phyloP scores from a whole-genome alignment of 2,888 invertebrate genomes.

The Macrosiphum euphorbiae region DNA sequence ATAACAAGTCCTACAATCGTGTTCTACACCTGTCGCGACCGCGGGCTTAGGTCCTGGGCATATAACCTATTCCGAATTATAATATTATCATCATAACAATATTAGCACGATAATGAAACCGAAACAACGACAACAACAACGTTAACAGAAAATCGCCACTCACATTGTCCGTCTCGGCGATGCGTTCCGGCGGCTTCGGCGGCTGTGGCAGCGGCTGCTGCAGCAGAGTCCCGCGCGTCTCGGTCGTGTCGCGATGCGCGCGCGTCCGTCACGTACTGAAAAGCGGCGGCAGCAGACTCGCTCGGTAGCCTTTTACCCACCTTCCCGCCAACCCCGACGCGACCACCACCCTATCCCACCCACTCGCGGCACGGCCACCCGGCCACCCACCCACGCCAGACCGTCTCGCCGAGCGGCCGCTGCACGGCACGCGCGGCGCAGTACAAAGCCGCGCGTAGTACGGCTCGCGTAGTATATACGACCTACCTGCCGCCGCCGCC shows the following conservation, averaged over 20 bases:
- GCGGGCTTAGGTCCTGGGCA: neutral
- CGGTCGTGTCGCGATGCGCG: conserved; percentile 58
- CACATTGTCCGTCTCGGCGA: conserved; percentile 50
- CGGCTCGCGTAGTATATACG: conserved; percentile 12
- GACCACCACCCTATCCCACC: neutral
- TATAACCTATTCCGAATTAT: too few relatives aligned
- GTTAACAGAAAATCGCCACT: conserved; percentile 36
- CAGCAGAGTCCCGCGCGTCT: conserved; percentile 38
- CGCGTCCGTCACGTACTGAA: conserved; percentile 64
- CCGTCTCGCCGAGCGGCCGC: neutral
- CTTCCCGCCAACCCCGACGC: neutral
- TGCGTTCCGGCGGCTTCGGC: conserved; percentile 31
- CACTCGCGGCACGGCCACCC: neutral
- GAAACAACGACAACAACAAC: neutral
- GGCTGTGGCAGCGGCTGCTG: conserved; percentile 33
- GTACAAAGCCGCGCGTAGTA: neutral
- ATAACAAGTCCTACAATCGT: neutral
- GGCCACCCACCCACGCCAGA: neutral
- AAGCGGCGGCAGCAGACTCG: conserved; percentile 53
- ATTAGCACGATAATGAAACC: neutral
- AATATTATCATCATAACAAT: neutral
- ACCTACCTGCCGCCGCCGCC: conserved; percentile 14
- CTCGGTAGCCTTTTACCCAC: conserved; percentile 21
- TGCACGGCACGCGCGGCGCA: conserved; percentile 12
- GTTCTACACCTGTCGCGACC: neutral